phyloP scores from a whole-genome alignment of 2,113 vertebrate genomes.

The Tragelaphus imberbis region DNA sequence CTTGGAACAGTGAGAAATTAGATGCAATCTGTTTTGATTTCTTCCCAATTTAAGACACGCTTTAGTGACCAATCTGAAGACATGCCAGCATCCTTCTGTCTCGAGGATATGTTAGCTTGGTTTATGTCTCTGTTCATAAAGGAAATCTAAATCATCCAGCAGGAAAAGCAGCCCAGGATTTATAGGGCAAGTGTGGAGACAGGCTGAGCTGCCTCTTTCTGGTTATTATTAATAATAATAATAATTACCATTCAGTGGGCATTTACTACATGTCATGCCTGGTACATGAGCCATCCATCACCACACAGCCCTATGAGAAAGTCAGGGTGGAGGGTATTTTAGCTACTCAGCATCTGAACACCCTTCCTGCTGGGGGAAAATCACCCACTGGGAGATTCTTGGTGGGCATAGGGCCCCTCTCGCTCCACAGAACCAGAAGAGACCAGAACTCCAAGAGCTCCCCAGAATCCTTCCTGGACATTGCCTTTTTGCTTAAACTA shows the following conservation, averaged over 20 bases:
- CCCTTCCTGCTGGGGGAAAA: not conserved
- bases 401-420: not conserved
- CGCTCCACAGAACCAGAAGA: not conserved
- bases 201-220: not conserved
- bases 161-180: not conserved
- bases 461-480: not conserved
- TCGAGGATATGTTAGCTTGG: not conserved
- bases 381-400: not conserved
- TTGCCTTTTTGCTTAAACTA: not conserved
- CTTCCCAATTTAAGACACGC: conserved; percentile 55
- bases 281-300: not conserved
- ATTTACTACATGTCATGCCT: not conserved
- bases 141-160: conserved; percentile 17
- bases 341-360: not conserved
- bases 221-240: not conserved
- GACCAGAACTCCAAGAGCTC: not conserved
- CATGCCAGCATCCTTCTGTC: conserved; percentile 41
- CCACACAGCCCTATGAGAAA: not conserved
- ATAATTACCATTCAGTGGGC: not conserved
- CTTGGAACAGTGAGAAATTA: conserved; percentile 70
- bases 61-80: conserved; percentile 63
- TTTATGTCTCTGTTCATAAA: conserved; percentile 61
- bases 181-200: not conserved
- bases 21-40: conserved; percentile 70
- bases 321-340: not conserved